Evolutionary conservation across 2,888 invertebrate species (phyloP).

Genomic region (Falcaria lacertinaria): DNA sequence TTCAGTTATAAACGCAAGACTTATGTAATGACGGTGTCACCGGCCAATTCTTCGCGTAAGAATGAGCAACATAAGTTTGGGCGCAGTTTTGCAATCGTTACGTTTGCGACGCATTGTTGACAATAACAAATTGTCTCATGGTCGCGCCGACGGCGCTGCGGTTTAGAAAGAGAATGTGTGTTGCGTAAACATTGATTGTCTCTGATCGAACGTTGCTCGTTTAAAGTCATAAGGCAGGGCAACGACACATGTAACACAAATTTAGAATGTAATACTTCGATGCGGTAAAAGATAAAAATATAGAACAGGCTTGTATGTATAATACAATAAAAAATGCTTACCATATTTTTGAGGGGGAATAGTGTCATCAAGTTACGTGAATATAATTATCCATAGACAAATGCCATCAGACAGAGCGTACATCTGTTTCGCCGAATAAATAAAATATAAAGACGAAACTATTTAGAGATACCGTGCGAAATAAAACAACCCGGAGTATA

Average conservation of each 20-base stretch:
- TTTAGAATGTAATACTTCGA: no score
- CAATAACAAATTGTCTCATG: conserved; percentile 21
- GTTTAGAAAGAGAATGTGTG: conserved; percentile 1
- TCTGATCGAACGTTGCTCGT: background rate
- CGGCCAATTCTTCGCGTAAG: conserved; percentile 5
- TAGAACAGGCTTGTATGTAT: no score
- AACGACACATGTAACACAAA: background rate
- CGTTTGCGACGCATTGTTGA: conserved; percentile 18
- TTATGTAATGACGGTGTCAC: conserved; percentile 5
- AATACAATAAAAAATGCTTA: no score
- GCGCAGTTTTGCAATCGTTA: conserved; percentile 22
- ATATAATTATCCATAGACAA: no score
- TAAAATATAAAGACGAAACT: no score
- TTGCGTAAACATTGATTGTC: conserved; percentile 3
- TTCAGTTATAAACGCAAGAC: conserved; percentile 18
- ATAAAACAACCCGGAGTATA: no score
- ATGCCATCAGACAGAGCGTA: no score
- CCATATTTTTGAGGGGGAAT: no score
- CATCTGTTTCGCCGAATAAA: no score
- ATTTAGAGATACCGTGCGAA: no score
- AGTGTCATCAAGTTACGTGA: no score
- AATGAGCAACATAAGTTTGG: conserved; percentile 9
- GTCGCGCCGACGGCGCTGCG: background rate
- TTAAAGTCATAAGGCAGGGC: background rate
- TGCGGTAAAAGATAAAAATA: no score